Evolutionary conservation across 2,113 vertebrate genomes (phyloP), one percentile per base, ranked within the genome.

Genomic region (Isurus oxyrinchus): DNA sequence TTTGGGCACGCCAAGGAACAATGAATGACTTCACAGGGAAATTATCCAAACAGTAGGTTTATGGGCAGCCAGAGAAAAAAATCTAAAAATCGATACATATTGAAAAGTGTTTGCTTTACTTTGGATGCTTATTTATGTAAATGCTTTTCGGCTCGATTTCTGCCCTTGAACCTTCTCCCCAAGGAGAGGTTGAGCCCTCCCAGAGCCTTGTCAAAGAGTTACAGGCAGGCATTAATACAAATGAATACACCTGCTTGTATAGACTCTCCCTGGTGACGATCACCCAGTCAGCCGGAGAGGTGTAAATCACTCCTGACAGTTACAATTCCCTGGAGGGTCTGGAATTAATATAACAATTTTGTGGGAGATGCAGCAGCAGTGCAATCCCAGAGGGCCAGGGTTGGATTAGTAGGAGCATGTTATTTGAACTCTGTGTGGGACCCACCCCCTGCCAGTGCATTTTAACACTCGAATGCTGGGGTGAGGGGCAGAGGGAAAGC

Each of bases 291-390:
- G 98, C 98, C 98, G 98, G 98, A 97, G 88, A 96, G 96, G 96
- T 98, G 98, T 99, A 98, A 99, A 99, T 99, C 98, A 98, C 96
- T 96, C 96, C 97, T 98, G 99, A 98, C 98, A 98, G 98, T 98
- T 98, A 99, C 98, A 98, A 98, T 98, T 99, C 98, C 98, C 98
- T 96, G 97, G 98, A 98, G 98, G 98, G 97, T 98, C 97, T 98
- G 98, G 98, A 97, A 98, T 99, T 98, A 98, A 98, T 98, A 98
- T 97, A 97, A 98, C 98, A 98, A 98, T 99, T 98, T 98, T 98
- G 98, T 97, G 97, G 97, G 98, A 98, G 98, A 99, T 99, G 98
- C 98, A 99, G 98, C 98, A 97, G 98, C 97, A 97, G 97, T 97
- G 96, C 0, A 97, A 96, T 0, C 97, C 97, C 96, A 97, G 96